Conservation (phyloP, 2,888 invertebrate species). For the Tinea trinotella region DNA sequence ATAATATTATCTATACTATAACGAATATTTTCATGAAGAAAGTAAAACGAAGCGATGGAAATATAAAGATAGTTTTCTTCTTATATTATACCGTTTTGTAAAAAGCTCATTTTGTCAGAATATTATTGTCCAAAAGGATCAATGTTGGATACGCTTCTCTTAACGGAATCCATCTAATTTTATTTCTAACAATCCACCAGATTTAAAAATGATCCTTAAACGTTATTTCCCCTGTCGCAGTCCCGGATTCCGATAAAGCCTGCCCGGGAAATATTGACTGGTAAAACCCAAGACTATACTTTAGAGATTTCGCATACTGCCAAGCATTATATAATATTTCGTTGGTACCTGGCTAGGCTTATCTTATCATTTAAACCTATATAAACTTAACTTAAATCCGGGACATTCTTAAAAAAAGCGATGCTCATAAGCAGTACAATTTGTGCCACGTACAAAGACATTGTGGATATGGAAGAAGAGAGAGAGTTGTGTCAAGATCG, state of each 20-base stretch:
- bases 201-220: slow-evolving; percentile 11
- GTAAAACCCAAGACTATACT: not conserved
- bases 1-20: not conserved
- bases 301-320: not conserved
- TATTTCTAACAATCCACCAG: slow-evolving; percentile 12
- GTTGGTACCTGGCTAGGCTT: too few relatives aligned
- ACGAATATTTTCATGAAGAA: too few relatives aligned
- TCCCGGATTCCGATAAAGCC: slow-evolving; percentile 7
- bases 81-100: not conserved
- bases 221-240: slow-evolving; percentile 5
- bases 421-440: too few relatives aligned
- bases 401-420: too few relatives aligned
- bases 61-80: too few relatives aligned
- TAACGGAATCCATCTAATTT: slow-evolving; percentile 4
- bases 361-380: too few relatives aligned
- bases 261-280: not conserved
- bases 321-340: too few relatives aligned
- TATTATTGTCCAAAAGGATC: slow-evolving; percentile 1
- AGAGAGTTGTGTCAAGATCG: too few relatives aligned
- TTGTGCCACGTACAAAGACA: too few relatives aligned
- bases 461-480: too few relatives aligned
- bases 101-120: not conserved
- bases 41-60: too few relatives aligned
- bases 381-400: too few relatives aligned
- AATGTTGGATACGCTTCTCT: not conserved